Conservation (phyloP, 1,140 invertebrate genomes). For the Drosophila tsacasi region DNA sequence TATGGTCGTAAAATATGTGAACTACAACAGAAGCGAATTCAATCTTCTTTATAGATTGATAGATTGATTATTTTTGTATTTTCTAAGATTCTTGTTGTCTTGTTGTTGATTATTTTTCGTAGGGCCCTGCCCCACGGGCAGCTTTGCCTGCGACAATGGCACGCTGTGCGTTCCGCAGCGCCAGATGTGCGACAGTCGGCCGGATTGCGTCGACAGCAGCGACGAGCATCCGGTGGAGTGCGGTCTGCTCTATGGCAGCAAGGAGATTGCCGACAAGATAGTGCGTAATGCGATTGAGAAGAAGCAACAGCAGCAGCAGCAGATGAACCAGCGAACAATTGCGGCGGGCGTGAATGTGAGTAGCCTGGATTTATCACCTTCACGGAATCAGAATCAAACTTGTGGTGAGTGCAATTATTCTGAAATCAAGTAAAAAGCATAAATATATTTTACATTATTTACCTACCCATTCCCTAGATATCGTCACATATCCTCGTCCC, state of each 20-base stretch:
- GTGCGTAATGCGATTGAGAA: constrained; percentile 76
- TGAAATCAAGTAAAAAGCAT: too few relatives aligned
- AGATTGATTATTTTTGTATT: constrained; percentile 18
- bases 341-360: constrained; percentile 42
- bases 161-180: constrained; percentile 89
- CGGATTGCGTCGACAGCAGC: constrained; percentile 89
- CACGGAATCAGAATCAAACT: constrained; percentile 44
- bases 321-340: constrained; percentile 27
- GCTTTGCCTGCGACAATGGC: constrained; percentile 89
- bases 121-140: constrained; percentile 87
- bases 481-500: constrained; percentile 73
- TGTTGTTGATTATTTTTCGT: constrained; percentile 31
- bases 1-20: not conserved
- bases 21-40: not conserved
- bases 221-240: constrained; percentile 87
- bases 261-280: constrained; percentile 76
- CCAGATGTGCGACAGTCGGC: constrained; percentile 88
- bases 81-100: constrained; percentile 13
- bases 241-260: constrained; percentile 81
- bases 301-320: constrained; percentile 59
- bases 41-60: constrained; percentile 1
- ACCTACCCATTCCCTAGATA: constrained; percentile 35
- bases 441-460: not conserved
- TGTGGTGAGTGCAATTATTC: constrained; percentile 49
- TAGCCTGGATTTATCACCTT: constrained; percentile 38